A percentile compares a stretch with the other conserved stretches of the same genome.
Evolutionary conservation across 2,888 invertebrate genomes (phyloP).

Genomic region (Cataglyphis livida): DNA sequence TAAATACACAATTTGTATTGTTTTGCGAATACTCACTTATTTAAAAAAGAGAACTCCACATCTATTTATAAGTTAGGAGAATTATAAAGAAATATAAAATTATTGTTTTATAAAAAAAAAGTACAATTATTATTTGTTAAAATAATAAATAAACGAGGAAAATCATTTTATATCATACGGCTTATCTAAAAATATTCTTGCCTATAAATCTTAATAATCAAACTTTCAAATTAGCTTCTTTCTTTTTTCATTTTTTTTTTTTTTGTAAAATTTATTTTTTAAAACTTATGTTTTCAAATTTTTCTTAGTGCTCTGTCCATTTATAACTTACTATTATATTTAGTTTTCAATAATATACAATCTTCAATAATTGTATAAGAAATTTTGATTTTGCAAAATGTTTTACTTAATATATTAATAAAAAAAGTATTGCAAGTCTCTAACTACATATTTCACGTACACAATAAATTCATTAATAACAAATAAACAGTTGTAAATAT

Average conservation of each 20-base stretch:
- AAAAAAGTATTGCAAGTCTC: not conserved
- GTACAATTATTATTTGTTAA: not conserved
- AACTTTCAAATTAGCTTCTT: not conserved
- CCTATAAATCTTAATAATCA: not conserved
- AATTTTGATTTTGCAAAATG: not conserved
- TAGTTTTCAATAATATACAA: no score
- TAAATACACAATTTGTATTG: constrained; percentile 1
- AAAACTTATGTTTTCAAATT: not conserved
- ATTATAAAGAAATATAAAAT: not conserved
- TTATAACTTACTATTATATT: not conserved
- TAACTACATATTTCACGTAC: not conserved
- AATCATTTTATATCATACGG: not conserved
- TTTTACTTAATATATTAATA: not conserved
- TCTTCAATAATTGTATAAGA: not conserved
- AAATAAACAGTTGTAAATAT: not conserved
- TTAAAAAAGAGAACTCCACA: not conserved
- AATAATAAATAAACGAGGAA: not conserved
- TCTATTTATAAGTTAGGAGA: not conserved
- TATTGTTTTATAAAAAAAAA: not conserved
- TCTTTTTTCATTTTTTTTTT: not conserved
- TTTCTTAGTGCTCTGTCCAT: not conserved
- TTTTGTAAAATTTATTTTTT: not conserved
- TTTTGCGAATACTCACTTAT: constrained; percentile 1
- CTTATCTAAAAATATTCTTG: not conserved
- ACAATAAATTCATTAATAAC: not conserved